Evolutionary conservation across 1,140 invertebrate genomes (phyloP).

Genomic region (Wasmannia auropunctata): DNA sequence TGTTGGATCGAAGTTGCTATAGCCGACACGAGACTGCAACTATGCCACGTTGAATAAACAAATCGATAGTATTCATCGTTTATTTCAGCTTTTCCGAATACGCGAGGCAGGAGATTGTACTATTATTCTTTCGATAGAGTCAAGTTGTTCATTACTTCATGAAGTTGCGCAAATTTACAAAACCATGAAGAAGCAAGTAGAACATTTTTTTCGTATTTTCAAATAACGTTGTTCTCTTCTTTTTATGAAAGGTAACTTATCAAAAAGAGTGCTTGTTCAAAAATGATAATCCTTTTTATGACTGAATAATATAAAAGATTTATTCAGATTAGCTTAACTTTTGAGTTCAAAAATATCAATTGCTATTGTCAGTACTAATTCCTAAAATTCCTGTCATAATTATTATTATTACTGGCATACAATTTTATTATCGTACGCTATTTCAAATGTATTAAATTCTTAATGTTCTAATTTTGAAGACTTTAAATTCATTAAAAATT

Average conservation of each 20-base stretch:
- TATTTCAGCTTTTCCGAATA: not conserved
- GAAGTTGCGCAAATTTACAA: not conserved
- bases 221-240: not conserved
- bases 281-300: not conserved
- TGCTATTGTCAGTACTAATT: not conserved
- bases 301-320: not conserved
- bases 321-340: not conserved
- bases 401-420: too few species aligned
- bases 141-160: not conserved
- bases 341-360: not conserved
- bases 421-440: not conserved
- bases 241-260: not conserved
- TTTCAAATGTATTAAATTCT: not conserved
- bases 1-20: constrained; percentile 16
- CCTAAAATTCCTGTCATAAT: too few species aligned
- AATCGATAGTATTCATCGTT: constrained; percentile 23
- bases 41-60: constrained; percentile 33
- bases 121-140: not conserved
- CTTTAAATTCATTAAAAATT: not conserved
- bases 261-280: not conserved
- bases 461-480: not conserved
- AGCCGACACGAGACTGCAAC: not conserved
- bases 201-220: not conserved
- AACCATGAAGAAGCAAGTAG: not conserved
- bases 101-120: not conserved